A percentile compares a stretch with the other conserved stretches of the same genome.
These are phyloP conservation scores for Drosophila pruinosa DNA, from an alignment of 1,140 invertebrate genomes.

Conservation along the genomic window DNA sequence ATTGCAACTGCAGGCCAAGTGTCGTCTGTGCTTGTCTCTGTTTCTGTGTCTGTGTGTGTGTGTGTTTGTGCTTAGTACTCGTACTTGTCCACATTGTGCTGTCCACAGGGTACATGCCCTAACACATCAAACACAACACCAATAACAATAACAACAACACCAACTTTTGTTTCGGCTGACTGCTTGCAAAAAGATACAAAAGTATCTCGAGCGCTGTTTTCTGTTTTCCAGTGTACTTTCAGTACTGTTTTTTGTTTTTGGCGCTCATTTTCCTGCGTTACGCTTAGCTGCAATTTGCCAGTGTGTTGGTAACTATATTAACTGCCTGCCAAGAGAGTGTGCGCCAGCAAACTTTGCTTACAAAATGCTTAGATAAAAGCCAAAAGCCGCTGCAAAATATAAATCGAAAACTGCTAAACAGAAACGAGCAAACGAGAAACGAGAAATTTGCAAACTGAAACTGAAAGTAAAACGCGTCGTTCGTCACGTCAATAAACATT, in stretches of 20 bases:
- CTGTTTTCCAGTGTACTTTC: background rate
- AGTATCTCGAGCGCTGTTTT: slow-evolving; percentile 44
- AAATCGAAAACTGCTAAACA: slow-evolving; percentile 52
- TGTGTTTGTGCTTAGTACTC: background rate
- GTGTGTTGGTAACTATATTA: background rate
- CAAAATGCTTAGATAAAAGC: slow-evolving; percentile 71
- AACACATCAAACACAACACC: slow-evolving; percentile 42
- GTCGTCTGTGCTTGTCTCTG: slow-evolving; percentile 14
- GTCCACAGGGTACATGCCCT: slow-evolving; percentile 27
- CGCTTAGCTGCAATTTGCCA: slow-evolving; percentile 54
- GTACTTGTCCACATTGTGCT: slow-evolving; percentile 29
- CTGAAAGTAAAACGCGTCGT: slow-evolving; percentile 47
- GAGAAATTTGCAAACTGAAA: slow-evolving; percentile 39
- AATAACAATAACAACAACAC: slow-evolving; percentile 11
- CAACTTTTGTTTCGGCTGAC: slow-evolving; percentile 66
- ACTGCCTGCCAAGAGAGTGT: no score
- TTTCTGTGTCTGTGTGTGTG: background rate
- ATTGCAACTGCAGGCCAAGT: slow-evolving; percentile 18
- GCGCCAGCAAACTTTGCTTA: slow-evolving; percentile 50
- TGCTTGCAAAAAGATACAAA: slow-evolving; percentile 57
- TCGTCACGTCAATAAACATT: background rate
- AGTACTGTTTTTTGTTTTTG: slow-evolving; percentile 24
- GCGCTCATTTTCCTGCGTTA: slow-evolving; percentile 62
- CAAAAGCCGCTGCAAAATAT: slow-evolving; percentile 20
- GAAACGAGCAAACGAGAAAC: slow-evolving; percentile 2